These are phyloP conservation scores for Platycercus adscitus DNA, from an alignment of 2,113 vertebrate genomes.

Conservation along the genomic window DNA sequence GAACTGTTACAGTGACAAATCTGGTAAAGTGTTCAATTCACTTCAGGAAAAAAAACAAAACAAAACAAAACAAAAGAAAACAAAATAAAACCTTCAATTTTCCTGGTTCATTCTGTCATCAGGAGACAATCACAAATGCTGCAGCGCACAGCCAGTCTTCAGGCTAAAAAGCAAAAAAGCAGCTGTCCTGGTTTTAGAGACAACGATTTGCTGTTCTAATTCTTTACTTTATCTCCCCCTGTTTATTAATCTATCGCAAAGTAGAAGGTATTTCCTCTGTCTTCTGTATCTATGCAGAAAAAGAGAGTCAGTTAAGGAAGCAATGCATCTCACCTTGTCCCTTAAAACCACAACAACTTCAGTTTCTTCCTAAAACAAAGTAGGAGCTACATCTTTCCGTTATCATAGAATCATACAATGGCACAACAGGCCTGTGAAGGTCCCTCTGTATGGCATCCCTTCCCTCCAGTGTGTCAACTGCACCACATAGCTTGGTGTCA, in stretches of 20 bases:
- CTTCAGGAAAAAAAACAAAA: not conserved
- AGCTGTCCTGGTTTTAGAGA: not conserved
- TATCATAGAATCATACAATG: not conserved
- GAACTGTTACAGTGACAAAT: not conserved
- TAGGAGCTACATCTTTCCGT: not conserved
- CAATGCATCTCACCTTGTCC: not conserved
- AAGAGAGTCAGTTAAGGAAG: not conserved
- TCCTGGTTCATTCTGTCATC: not conserved
- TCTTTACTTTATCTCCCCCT: not conserved
- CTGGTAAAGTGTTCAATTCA: not conserved
- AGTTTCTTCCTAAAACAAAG: not conserved
- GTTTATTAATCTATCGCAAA: not conserved
- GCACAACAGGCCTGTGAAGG: not conserved
- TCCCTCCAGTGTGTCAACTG: not conserved
- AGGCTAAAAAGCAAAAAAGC: not conserved
- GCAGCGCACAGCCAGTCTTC: not conserved
- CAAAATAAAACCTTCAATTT: not conserved
- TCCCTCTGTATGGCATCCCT: not conserved
- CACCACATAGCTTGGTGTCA: not conserved
- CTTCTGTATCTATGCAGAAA: not conserved
- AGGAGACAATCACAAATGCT: not conserved
- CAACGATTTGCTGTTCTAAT: not conserved
- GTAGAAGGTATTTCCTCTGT: not conserved
- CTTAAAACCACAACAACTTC: not conserved
- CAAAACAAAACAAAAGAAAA: not conserved